Evolutionary conservation across 2,888 invertebrate species (phyloP).

Genomic region (Xanthia togata): DNA sequence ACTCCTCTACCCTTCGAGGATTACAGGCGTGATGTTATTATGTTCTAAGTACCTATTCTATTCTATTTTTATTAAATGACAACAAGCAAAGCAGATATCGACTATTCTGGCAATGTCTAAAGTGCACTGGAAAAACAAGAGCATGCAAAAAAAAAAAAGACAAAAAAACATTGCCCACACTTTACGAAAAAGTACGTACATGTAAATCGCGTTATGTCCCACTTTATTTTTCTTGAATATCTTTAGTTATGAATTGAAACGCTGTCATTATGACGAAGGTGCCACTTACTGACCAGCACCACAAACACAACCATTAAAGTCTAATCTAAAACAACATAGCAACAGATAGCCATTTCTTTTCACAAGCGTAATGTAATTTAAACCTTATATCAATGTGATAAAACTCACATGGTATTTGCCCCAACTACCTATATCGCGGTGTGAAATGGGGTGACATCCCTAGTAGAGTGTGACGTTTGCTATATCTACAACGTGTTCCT

Average conservation of each 20-base stretch:
- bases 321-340: slow-evolving; percentile 12
- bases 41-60: too few species aligned
- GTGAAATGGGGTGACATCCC: slow-evolving; percentile 21
- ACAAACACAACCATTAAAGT: slow-evolving; percentile 15
- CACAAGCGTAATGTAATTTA: slow-evolving; percentile 9
- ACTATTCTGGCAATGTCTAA: too few species aligned
- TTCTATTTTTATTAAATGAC: too few species aligned
- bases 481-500: too few species aligned
- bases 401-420: not conserved
- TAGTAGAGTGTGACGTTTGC: not conserved
- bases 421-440: not conserved
- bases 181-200: too few species aligned
- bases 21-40: too few species aligned
- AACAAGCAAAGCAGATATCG: too few species aligned
- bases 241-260: not conserved
- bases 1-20: too few species aligned
- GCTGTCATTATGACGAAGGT: not conserved
- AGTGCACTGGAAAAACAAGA: too few species aligned
- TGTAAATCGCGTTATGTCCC: not conserved
- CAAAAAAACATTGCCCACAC: too few species aligned
- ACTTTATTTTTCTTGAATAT: not conserved
- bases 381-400: slow-evolving; percentile 3
- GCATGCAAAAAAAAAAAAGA: too few species aligned
- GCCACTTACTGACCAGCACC: not conserved
- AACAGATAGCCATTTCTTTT: slow-evolving; percentile 2